Percentiles rank a stretch among this genome's conserved stretches.
phyloP scores from a whole-genome alignment of 2,797 vertebrate species.

The Ispidina picta region DNA sequence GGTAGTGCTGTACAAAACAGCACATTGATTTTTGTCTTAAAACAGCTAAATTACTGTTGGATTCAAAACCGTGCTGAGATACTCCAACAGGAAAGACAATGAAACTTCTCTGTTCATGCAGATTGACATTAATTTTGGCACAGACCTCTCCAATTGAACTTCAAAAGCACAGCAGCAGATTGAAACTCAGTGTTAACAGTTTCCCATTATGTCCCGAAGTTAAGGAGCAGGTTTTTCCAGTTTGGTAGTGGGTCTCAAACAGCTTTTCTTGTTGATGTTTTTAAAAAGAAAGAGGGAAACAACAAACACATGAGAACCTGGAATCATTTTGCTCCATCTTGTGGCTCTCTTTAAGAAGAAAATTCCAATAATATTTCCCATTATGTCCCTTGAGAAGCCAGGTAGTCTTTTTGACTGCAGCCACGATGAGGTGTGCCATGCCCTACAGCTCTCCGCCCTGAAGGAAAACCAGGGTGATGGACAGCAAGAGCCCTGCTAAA shows the following conservation, averaged over 20 bases:
- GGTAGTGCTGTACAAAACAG: background rate
- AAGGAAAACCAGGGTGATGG: accelerated
- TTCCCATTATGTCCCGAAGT: accelerated
- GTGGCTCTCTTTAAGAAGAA: background rate
- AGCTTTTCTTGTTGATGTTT: background rate
- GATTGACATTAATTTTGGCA: background rate
- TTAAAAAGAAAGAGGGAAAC: background rate
- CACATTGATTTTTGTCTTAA: accelerated
- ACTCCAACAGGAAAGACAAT: accelerated
- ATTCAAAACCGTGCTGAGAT: background rate
- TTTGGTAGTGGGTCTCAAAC: background rate
- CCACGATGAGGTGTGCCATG: background rate
- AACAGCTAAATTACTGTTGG: background rate
- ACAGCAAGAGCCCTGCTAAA: background rate
- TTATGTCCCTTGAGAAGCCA: accelerated
- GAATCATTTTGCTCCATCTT: slow-evolving; percentile 33
- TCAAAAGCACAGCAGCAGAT: background rate
- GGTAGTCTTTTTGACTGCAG: background rate
- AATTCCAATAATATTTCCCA: background rate
- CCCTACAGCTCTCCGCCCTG: background rate
- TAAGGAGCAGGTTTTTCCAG: background rate
- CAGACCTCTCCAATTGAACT: background rate
- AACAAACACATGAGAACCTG: background rate
- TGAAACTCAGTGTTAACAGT: accelerated
- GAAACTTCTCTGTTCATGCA: background rate